A percentile compares a stretch with the other conserved stretches of the same genome.
Conservation (phyloP, 2,888 invertebrate genomes). For the Drosophila histrio region DNA sequence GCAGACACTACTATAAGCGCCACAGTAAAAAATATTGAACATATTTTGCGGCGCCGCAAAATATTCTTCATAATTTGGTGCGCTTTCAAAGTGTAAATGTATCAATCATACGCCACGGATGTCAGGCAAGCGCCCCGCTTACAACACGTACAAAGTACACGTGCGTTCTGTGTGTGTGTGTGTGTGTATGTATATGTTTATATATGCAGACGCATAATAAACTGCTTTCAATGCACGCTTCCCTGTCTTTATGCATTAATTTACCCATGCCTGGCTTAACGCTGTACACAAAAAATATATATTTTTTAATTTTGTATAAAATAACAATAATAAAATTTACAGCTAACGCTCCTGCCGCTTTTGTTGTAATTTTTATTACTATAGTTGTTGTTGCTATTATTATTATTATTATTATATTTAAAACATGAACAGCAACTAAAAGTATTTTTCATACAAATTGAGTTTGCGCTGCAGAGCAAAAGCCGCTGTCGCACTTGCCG, state of each 20-base stretch:
- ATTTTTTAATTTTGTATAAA: constrained; percentile 38
- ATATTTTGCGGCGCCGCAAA: constrained; percentile 28
- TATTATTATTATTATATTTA: constrained; percentile 54
- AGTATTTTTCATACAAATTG: constrained; percentile 77
- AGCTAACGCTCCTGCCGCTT: constrained; percentile 21
- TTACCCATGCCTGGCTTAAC: constrained; percentile 53
- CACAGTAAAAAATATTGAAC: constrained; percentile 10
- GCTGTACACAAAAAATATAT: constrained; percentile 27
- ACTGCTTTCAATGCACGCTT: constrained; percentile 65
- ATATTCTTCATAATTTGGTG: constrained; percentile 38
- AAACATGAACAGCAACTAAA: constrained; percentile 73
- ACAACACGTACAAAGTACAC: constrained; percentile 9
- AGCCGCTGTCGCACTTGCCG: constrained; percentile 23
- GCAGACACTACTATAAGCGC: constrained; percentile 4
- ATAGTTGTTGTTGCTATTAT: constrained; percentile 23
- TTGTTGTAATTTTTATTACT: constrained; percentile 20
- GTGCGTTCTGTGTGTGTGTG: not conserved
- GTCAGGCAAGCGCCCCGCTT: constrained; percentile 37
- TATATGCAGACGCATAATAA: constrained; percentile 55
- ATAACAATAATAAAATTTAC: constrained; percentile 55
- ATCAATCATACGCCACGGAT: constrained; percentile 66
- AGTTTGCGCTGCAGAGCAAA: constrained; percentile 57
- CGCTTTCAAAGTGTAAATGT: constrained; percentile 64
- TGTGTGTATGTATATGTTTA: constrained; percentile 10
- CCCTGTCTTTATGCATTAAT: constrained; percentile 67